Conservation (phyloP, 2,888 invertebrate species). For the Lithophane semibrunnea region DNA sequence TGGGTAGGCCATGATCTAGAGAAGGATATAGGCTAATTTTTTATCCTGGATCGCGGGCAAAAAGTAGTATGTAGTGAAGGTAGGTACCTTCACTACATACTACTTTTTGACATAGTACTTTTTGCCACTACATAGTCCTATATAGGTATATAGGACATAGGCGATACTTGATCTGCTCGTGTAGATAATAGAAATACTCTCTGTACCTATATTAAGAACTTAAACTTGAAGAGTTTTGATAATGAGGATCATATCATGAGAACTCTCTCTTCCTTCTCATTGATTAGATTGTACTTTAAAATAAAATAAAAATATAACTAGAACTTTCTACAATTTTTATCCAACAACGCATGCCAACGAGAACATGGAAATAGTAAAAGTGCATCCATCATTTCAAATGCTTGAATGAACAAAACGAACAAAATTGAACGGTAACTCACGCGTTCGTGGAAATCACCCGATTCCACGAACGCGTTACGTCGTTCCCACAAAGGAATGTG, state of each 20-base stretch:
- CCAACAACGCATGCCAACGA: background rate
- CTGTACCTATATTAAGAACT: background rate
- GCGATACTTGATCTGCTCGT: background rate
- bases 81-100: too few relatives aligned
- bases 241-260: background rate
- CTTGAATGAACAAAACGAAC: background rate
- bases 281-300: background rate
- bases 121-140: too few relatives aligned
- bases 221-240: background rate
- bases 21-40: too few relatives aligned
- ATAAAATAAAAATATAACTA: background rate
- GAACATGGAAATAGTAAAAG: background rate
- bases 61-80: too few relatives aligned
- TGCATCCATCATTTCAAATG: background rate
- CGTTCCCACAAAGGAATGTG: background rate
- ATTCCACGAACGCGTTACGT: background rate
- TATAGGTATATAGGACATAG: too few relatives aligned
- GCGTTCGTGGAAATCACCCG: background rate
- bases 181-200: background rate
- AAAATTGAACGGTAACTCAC: background rate
- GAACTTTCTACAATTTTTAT: background rate
- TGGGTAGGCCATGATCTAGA: too few relatives aligned
- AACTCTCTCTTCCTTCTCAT: background rate
- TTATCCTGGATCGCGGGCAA: too few relatives aligned
- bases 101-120: too few relatives aligned